Base-by-base conservation (phyloP, 2,113 vertebrate species). In the Speoplatyrhinus poulsoni region DNA sequence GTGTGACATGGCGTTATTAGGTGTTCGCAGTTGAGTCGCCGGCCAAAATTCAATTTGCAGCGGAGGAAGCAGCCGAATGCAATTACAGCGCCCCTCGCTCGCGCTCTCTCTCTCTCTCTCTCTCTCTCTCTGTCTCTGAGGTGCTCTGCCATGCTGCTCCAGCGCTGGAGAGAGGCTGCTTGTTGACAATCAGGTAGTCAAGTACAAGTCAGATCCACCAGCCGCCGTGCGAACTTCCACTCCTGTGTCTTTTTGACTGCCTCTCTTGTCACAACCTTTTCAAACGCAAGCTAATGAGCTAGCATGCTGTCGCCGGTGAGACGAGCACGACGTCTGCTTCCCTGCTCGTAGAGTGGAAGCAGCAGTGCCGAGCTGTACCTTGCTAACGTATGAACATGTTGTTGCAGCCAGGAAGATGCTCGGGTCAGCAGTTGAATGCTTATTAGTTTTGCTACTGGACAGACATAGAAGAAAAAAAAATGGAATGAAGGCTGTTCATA, bases 31-130 rank as follows among this genome's bases (percentile, higher is more conserved):
- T 88, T 82, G 67, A 81, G 85, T 75, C 66, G 68, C 77, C 79
- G 62, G 76, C 78, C 48, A 67, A 82, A 88, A 92, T 91, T 90
- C 77, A 88, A 88, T 91, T 91, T 89, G 70, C 80, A 60, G 66
- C 69, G 26, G 67, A 36, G 81, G 80, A 72, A 82, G 69, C 61
- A 73, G 4, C 66, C 64, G 85, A 80, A 84, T 69, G 86, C 75
- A 55, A 77, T 88, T 70, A 76, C 60, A 41, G 81, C 67, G 75
- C 36, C 69, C 76, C n/a, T n/a, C n/a, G n/a, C n/a, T n/a, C n/a
- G n/a, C n/a, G 0, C 19, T 19, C 19, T 19, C 19, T 19, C 19
- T 19, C 19, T 19, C 19, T 19, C 19, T 85, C 67, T 68, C 69
- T 61, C 76, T 26, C 26, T 26, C 1, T 26, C 26, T 26, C 26